A percentile compares a stretch with the other conserved stretches of the same genome.
phyloP scores from a whole-genome alignment of 2,888 invertebrate genomes.

The Diadegma fenestrale region DNA sequence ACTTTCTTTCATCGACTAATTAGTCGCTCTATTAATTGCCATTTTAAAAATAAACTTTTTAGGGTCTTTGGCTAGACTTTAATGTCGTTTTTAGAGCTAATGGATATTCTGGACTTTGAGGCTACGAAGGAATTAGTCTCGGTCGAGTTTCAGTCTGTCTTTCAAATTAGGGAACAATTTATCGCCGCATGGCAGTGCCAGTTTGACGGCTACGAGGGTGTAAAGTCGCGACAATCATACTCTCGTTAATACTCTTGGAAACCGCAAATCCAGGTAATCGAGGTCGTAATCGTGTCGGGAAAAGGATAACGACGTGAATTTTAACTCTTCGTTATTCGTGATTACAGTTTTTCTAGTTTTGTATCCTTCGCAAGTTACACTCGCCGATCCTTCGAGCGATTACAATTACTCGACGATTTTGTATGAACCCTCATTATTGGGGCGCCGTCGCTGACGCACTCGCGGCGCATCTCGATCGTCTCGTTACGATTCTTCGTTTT shows the following conservation, averaged over 20 bases:
- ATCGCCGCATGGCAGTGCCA: not conserved
- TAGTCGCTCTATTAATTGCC: no score
- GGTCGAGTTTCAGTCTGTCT: not conserved
- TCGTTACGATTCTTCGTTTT: not conserved
- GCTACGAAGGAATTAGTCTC: not conserved
- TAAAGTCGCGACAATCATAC: not conserved
- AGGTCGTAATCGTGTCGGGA: conserved; percentile 13
- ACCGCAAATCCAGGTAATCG: conserved; percentile 17
- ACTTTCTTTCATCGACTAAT: not conserved
- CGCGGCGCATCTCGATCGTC: no score
- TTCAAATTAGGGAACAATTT: not conserved
- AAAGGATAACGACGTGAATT: not conserved
- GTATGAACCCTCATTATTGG: conserved; percentile 18
- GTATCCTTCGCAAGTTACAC: conserved; percentile 39
- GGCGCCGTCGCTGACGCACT: not conserved
- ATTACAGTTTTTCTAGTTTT: conserved; percentile 28
- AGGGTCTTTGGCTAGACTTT: no score
- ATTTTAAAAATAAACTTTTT: no score
- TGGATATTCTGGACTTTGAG: not conserved
- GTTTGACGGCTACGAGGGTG: not conserved
- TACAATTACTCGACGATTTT: not conserved
- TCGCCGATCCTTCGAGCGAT: conserved; percentile 20
- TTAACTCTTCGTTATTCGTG: conserved; percentile 5
- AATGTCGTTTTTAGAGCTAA: not conserved
- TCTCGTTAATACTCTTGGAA: conserved; percentile 26